Conservation (phyloP, 2,113 vertebrate species). For the Atherinomorus stipes region DNA sequence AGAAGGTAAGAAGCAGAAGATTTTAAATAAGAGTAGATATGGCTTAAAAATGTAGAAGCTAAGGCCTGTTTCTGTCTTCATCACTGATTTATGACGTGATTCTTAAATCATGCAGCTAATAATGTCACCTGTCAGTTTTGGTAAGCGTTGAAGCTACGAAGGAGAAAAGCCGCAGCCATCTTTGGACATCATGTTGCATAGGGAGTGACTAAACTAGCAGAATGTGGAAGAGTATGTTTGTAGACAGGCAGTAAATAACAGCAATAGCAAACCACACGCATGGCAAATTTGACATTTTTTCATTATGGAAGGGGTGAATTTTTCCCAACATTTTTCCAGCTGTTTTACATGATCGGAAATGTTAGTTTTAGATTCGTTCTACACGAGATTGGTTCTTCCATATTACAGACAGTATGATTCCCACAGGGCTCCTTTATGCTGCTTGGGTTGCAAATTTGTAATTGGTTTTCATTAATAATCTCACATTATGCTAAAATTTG, state of each 20-base stretch:
- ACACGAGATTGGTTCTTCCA: neutral
- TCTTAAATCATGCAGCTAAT: neutral
- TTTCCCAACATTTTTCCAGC: no score
- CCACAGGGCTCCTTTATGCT: neutral
- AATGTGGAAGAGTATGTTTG: no score
- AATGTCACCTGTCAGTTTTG: neutral
- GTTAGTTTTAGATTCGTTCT: neutral
- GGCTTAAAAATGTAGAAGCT: neutral
- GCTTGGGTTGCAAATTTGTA: neutral
- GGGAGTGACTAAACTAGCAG: neutral
- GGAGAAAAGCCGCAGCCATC: no score
- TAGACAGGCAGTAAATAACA: no score
- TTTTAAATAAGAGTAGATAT: no score
- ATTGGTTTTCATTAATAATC: neutral
- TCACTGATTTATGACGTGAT: neutral
- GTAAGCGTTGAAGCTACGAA: neutral
- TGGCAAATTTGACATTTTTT: no score
- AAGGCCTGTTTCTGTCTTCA: neutral
- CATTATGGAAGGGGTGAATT: no score
- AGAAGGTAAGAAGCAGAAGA: conserved; percentile 64
- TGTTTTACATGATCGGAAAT: neutral
- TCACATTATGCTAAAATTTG: neutral
- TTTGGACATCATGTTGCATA: no score
- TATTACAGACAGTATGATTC: neutral
- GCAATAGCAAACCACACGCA: no score